Evolutionary conservation across 2,888 invertebrate genomes (phyloP).

Genomic region (Microplitis deprimator): DNA sequence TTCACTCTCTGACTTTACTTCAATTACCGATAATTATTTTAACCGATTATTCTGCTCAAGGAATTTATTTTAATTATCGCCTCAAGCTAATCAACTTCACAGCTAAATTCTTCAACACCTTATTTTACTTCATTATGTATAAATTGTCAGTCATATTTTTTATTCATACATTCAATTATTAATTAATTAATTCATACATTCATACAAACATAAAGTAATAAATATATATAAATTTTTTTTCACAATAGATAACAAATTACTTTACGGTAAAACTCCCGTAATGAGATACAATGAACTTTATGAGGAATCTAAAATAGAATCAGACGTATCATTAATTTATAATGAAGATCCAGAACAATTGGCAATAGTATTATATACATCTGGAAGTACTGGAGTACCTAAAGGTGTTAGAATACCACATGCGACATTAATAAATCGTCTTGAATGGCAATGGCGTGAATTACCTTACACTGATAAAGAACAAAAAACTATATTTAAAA

Average conservation of each 20-base stretch:
- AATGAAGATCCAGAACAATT: slow-evolving; percentile 73
- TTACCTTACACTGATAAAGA: slow-evolving; percentile 83
- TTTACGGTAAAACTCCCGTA: slow-evolving; percentile 59
- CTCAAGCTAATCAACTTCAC: not conserved
- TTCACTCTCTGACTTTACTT: not conserved
- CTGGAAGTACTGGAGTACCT: slow-evolving; percentile 91
- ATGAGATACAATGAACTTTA: slow-evolving; percentile 73
- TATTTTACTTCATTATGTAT: not conserved
- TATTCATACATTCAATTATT: too few species aligned
- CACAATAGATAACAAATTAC: slow-evolving; percentile 53
- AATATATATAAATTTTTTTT: too few species aligned
- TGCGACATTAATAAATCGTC: slow-evolving; percentile 83
- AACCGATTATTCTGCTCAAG: slow-evolving; percentile 11
- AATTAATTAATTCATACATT: too few species aligned
- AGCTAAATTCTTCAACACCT: not conserved
- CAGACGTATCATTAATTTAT: slow-evolving; percentile 69
- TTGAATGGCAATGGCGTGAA: slow-evolving; percentile 89
- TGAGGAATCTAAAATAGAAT: slow-evolving; percentile 71
- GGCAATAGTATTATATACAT: slow-evolving; percentile 86
- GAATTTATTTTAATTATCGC: slow-evolving; percentile 16
- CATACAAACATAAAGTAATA: too few species aligned
- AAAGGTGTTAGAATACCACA: slow-evolving; percentile 90
- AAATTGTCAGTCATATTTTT: not conserved
- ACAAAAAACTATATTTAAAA: slow-evolving; percentile 87
- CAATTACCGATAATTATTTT: slow-evolving; percentile 2